Evolutionary conservation across 2,113 vertebrate genomes (phyloP), one percentile per base, ranked within the genome.

Genomic region (Nettapus auritus): DNA sequence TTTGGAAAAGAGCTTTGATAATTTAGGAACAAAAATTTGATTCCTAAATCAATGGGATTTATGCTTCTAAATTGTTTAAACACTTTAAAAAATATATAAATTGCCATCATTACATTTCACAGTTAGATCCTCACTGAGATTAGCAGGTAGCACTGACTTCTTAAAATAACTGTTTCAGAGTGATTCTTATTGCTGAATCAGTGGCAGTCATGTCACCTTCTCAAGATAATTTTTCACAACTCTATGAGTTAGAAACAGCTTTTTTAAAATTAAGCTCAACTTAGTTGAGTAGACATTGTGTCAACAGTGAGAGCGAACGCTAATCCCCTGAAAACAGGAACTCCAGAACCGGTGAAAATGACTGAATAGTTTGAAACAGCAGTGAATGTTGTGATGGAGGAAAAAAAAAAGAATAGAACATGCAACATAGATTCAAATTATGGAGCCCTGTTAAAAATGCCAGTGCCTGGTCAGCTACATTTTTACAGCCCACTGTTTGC

Each of bases 171-270:
- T 63, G 29, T 81, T 88, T 70, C 6, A 5, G 50, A 52, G 67
- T 42, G 75, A 80, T 80, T 93, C 53, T 55, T 34, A 55, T 74
- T 60, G 50, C 59, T 74, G 63, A 80, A 64, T 81, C 55, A 40
- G 66, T 77, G 63, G 33, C 75, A 85, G 63, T 90, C 78, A 28
- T 26, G 56, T 69, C 94, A 87, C 86, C 81, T 90, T 76, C 56
- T 79, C 33, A 17, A 38, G 50, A 60, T 25, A 71, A 34, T 36
- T 90, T 84, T 95, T 93, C 89, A 89, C 91, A 89, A 67, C 77
- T 82, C 1, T 52, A 44, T 48, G 53, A 86, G 48, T 60, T 60
- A 90, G 62, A 87, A 96, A 60, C 53, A 69, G 70, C 42, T 90
- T 84, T 88, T 88, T 67, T 67, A 1, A 21, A 78, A 78, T 53